Percentiles rank a stretch among this genome's conserved stretches.
Evolutionary conservation across 2,888 invertebrate species (phyloP).

Genomic region (Frankliniella fusca): DNA sequence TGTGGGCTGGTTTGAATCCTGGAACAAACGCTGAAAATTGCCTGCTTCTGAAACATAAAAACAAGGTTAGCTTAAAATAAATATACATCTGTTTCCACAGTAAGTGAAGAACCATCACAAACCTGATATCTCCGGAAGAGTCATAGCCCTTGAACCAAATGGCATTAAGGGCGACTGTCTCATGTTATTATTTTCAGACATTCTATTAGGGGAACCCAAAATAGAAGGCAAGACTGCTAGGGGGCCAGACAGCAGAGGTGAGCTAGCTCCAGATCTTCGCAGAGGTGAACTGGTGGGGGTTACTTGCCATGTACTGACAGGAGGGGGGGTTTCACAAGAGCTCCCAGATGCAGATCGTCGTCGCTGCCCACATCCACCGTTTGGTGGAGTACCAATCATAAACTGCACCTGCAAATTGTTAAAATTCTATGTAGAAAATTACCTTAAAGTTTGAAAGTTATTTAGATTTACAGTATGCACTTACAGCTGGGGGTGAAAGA

Average conservation of each 20-base stretch:
- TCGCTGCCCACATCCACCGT: slow-evolving; percentile 48
- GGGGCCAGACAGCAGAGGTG: slow-evolving; percentile 68
- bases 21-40: neutral
- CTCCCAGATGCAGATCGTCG: slow-evolving; percentile 45
- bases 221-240: slow-evolving; percentile 37
- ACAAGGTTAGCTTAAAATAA: slow-evolving; percentile 48
- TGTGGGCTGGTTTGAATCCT: slow-evolving; percentile 44
- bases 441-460: neutral
- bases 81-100: neutral
- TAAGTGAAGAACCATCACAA: neutral
- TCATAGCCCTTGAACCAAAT: slow-evolving; percentile 63
- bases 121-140: slow-evolving; percentile 55
- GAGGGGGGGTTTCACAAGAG: slow-evolving; percentile 65
- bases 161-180: slow-evolving; percentile 58
- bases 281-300: slow-evolving; percentile 69
- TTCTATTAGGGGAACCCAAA: neutral
- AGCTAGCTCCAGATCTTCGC: slow-evolving; percentile 62
- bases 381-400: slow-evolving; percentile 81
- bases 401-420: slow-evolving; percentile 62
- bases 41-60: slow-evolving; percentile 40
- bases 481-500: slow-evolving; percentile 83
- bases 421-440: slow-evolving; percentile 27
- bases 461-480: slow-evolving; percentile 41
- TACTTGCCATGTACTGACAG: slow-evolving; percentile 78
- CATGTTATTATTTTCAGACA: slow-evolving; percentile 50